Evolutionary conservation across 2,113 vertebrate species (phyloP).

Genomic region (Cyphomyrus plagiostoma): DNA sequence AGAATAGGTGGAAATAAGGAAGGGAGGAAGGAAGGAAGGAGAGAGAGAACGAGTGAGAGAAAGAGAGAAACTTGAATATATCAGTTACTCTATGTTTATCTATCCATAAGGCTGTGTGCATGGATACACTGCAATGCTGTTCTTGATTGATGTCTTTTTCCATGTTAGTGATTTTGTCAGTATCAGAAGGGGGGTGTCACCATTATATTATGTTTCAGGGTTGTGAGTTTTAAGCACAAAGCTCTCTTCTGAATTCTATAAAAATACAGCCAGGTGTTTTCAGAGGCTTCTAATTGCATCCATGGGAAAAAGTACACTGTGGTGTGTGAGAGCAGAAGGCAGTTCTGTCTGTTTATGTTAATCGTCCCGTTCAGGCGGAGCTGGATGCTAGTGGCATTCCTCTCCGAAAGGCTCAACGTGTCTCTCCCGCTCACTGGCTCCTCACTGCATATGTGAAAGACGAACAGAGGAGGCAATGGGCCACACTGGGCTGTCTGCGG

Average conservation of each 20-base stretch:
- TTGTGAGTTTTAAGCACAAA: conserved; percentile 14
- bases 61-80: neutral
- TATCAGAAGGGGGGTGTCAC: neutral
- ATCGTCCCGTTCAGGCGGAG: conserved; percentile 19
- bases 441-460: neutral
- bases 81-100: neutral
- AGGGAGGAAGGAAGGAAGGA: neutral
- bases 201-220: neutral
- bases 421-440: neutral
- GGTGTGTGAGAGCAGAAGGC: conserved; percentile 21
- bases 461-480: neutral
- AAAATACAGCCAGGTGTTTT: conserved; percentile 25
- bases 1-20: conserved; percentile 2
- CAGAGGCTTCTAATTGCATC: conserved; percentile 28
- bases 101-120: neutral
- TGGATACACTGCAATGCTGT: neutral
- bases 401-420: neutral
- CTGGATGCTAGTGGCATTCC: neutral
- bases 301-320: conserved; percentile 38
- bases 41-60: neutral
- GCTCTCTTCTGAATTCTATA: conserved; percentile 26
- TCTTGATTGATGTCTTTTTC: neutral
- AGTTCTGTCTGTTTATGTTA: conserved; percentile 36
- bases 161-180: neutral
- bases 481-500: neutral